Evolutionary conservation across 2,113 vertebrate species (phyloP), one percentile per base, ranked within the genome.

Genomic region (Enhydra lutris): DNA sequence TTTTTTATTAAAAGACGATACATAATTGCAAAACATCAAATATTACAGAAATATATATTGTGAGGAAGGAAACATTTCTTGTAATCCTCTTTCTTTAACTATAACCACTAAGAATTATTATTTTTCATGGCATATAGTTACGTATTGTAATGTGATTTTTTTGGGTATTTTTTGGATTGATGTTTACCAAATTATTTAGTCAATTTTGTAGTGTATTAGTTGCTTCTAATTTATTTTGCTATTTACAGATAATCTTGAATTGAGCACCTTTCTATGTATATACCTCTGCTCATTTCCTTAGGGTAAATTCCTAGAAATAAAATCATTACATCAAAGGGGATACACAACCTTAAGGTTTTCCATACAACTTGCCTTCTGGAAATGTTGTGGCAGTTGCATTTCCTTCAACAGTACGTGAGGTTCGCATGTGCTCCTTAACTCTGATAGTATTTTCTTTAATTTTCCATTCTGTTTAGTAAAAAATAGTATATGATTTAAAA

Each of bases 171-270:
- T 14, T 94, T 97, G 11, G 45, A 42, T 89, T 97, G 36, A 47
- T 71, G 1, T 78, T 93, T 87, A 69, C 17, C 97, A 39, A 82
- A 85, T 13, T 74, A 67, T 50, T 74, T 92, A 73, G n/a, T 78
- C 76, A 83, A 2, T 91, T 78, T 94, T 7, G 15, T 85, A 74
- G 61, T 94, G 6, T 93, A 84, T 91, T 69, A 10, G 26, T 71
- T 94, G 36, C 26, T 86, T 97, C 21, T 92, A 12, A 50, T 76
- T 94, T 65, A 89, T 79, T 91, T 96, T 93, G 45, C 39, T 94
- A 7, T 83, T 95, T 86, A 78, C 23, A 78, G 21, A 52, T 95
- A 96, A 71, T 15, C 10, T 39, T 95, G 59, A 69, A 55, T 55
- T 87, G 23, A 86, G 79, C 11, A 84, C 18, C 4, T 26, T 94